These are phyloP conservation scores for Furnarius figulus DNA, from an alignment of 2,113 vertebrate genomes.

Conservation along the genomic window DNA sequence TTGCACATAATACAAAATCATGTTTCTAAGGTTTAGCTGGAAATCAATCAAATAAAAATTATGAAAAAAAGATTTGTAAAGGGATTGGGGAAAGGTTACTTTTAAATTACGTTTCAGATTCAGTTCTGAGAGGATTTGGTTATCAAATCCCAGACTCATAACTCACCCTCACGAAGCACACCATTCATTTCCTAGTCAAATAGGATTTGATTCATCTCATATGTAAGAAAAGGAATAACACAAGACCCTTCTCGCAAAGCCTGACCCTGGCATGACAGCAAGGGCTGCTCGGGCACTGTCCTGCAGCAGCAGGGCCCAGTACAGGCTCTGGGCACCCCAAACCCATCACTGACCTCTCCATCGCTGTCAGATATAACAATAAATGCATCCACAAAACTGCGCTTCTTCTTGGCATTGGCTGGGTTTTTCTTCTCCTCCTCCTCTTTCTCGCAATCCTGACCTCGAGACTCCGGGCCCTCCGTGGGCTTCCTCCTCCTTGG, in stretches of 20 bases:
- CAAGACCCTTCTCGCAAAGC: background rate
- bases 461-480: slow-evolving; percentile 51
- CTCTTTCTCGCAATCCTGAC: slow-evolving; percentile 58
- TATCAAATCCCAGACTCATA: slow-evolving; percentile 65
- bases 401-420: slow-evolving; percentile 49
- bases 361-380: slow-evolving; percentile 83
- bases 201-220: slow-evolving; percentile 45
- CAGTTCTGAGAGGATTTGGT: slow-evolving; percentile 65
- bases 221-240: background rate
- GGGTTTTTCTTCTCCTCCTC: slow-evolving; percentile 36
- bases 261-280: accelerated
- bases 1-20: slow-evolving; percentile 46
- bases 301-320: background rate
- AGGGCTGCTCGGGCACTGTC: background rate
- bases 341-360: slow-evolving; percentile 75
- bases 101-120: slow-evolving; percentile 63
- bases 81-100: slow-evolving; percentile 67
- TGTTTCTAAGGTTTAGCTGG: slow-evolving; percentile 41
- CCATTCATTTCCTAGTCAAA: slow-evolving; percentile 59
- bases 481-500: slow-evolving; percentile 74
- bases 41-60: slow-evolving; percentile 67
- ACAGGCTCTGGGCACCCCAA: background rate
- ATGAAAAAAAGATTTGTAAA: slow-evolving; percentile 61
- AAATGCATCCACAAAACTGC: slow-evolving; percentile 63
- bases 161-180: slow-evolving; percentile 35